Percentiles rank a stretch among this genome's conserved stretches.
Conservation (phyloP, 1,140 invertebrate species). For the Plectrocnemia conspersa region DNA sequence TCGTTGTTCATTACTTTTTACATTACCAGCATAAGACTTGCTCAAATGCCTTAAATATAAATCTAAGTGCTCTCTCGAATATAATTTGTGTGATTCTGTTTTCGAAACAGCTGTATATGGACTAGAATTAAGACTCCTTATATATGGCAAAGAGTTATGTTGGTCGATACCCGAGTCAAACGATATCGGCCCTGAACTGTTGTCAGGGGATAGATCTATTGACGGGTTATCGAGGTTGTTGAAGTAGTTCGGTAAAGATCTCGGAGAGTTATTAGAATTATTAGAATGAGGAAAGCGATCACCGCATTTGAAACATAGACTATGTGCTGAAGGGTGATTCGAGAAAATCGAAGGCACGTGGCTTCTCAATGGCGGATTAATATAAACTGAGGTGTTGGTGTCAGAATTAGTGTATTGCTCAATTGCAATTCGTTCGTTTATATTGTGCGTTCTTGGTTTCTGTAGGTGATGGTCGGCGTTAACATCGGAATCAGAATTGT, state of each 20-base stretch:
- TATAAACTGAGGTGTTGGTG: background rate
- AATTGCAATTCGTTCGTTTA: conserved; percentile 24
- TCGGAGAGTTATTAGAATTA: conserved; percentile 9
- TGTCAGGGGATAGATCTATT: conserved; percentile 30
- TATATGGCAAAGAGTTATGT: conserved; percentile 31
- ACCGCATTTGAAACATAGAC: conserved; percentile 31
- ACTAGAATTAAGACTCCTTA: conserved; percentile 34
- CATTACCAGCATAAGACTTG: conserved; percentile 1
- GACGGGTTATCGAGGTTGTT: conserved; percentile 20
- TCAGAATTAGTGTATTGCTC: background rate
- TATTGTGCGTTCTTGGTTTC: background rate
- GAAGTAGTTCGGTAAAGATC: conserved; percentile 30
- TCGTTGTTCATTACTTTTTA: conserved; percentile 6
- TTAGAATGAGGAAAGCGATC: conserved; percentile 23
- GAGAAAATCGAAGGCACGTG: background rate
- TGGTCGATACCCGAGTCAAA: conserved; percentile 36
- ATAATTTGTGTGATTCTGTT: conserved; percentile 18
- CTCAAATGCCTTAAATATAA: conserved; percentile 1
- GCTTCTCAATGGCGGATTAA: background rate
- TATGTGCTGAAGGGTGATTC: conserved; percentile 3
- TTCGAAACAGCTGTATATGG: conserved; percentile 19
- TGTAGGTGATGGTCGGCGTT: conserved; percentile 11
- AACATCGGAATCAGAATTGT: conserved; percentile 29
- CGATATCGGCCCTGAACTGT: conserved; percentile 35
- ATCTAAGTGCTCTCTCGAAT: conserved; percentile 13